Conservation (phyloP, 2,888 invertebrate species). For the Harpalus rubripes region DNA sequence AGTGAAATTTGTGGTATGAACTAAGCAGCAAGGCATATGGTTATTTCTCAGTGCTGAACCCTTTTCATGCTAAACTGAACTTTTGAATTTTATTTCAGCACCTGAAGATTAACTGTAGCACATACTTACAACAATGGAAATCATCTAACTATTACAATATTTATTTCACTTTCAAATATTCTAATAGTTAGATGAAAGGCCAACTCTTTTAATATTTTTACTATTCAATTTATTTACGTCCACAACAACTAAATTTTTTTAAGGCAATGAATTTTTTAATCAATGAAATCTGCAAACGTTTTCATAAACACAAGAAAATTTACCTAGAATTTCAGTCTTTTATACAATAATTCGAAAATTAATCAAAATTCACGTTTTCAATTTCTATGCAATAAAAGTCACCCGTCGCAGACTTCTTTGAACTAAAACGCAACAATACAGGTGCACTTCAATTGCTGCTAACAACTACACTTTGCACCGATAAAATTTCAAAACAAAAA, state of each 20-base stretch:
- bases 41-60: slow-evolving; percentile 45
- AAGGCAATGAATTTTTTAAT: slow-evolving; percentile 55
- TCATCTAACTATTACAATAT: slow-evolving; percentile 18
- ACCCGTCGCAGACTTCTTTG: slow-evolving; percentile 55
- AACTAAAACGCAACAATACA: slow-evolving; percentile 46
- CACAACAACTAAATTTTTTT: slow-evolving; percentile 49
- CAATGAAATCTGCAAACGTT: slow-evolving; percentile 55
- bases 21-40: slow-evolving; percentile 61
- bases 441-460: slow-evolving; percentile 47
- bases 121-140: slow-evolving; percentile 29
- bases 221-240: slow-evolving; percentile 44
- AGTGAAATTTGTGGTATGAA: slow-evolving; percentile 55
- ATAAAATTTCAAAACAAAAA: slow-evolving; percentile 63
- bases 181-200: slow-evolving; percentile 1
- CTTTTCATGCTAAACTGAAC: slow-evolving; percentile 48
- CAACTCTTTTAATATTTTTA: slow-evolving; percentile 26
- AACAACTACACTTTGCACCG: slow-evolving; percentile 49
- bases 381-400: slow-evolving; percentile 21
- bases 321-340: slow-evolving; percentile 42
- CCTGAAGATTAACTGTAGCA: slow-evolving; percentile 33
- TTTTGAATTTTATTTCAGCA: slow-evolving; percentile 57
- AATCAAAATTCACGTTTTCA: slow-evolving; percentile 34
- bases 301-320: slow-evolving; percentile 44
- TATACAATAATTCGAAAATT: slow-evolving; percentile 40
- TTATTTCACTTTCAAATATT: background rate